A percentile compares a stretch with the other conserved stretches of the same genome.
Evolutionary conservation across 2,797 vertebrate species (phyloP).

Genomic region (Setipinna tenuifilis): DNA sequence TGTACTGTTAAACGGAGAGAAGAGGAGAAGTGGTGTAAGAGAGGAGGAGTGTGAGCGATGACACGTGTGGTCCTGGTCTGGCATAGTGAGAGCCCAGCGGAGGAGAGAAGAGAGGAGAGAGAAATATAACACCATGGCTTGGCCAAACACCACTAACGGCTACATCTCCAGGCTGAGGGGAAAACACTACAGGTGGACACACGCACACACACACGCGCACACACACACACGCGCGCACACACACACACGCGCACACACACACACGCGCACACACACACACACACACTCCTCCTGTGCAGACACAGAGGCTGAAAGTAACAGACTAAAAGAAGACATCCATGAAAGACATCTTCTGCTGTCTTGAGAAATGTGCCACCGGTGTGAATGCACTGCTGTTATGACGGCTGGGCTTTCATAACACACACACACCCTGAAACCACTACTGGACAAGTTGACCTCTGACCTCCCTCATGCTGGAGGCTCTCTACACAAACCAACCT

Average conservation of each 20-base stretch:
- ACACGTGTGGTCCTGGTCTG: not conserved
- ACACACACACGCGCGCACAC: not conserved
- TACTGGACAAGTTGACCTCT: not conserved
- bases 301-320: constrained; percentile 53
- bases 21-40: not conserved
- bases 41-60: not conserved
- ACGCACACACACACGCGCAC: not conserved
- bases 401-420: not conserved
- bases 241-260: not conserved
- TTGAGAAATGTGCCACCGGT: not conserved
- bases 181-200: constrained; percentile 16
- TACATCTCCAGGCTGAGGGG: constrained; percentile 1
- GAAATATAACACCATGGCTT: not conserved
- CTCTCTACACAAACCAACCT: not conserved
- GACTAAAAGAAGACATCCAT: constrained; percentile 56
- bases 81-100: not conserved
- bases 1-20: not conserved
- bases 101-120: not conserved
- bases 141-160: not conserved
- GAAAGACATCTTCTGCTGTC: constrained; percentile 32
- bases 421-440: not conserved
- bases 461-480: not conserved
- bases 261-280: constrained; percentile 43
- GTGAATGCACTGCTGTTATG: not conserved
- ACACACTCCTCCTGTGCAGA: constrained; percentile 60